These are phyloP conservation scores for cat (Felis catus) DNA, from an alignment of 2,113 vertebrate species.

Conservation along the genomic window DNA sequence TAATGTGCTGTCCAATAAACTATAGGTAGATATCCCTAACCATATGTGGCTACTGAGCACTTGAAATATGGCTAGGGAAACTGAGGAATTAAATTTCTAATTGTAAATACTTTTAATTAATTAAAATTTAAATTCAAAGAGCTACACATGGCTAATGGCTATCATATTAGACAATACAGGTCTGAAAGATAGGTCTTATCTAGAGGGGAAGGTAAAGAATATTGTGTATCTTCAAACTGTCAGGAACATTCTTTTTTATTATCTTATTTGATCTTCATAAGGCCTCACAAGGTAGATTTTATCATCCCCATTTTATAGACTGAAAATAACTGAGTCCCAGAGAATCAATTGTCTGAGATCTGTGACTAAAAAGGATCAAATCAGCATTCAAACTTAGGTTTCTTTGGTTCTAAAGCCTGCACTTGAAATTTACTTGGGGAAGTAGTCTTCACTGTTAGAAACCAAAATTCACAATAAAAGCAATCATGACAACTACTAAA, in stretches of 20 bases:
- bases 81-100: neutral
- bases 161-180: neutral
- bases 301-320: neutral
- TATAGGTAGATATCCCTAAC: neutral
- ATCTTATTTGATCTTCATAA: neutral
- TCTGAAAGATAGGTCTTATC: neutral
- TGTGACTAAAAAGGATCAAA: neutral
- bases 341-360: neutral
- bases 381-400: neutral
- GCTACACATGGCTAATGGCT: neutral
- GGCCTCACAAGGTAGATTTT: neutral
- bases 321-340: neutral
- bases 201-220: neutral
- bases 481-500: neutral
- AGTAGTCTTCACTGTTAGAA: neutral
- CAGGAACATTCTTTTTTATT: neutral
- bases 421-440: neutral
- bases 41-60: neutral
- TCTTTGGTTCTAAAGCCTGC: neutral
- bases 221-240: neutral
- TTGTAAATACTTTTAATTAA: conserved; percentile 41
- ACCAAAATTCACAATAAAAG: neutral
- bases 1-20: neutral
- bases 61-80: conserved; percentile 15
- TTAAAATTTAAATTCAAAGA: conserved; percentile 20